Base-by-base conservation (phyloP, 2,113 vertebrate species). In the Callipepla squamata region DNA sequence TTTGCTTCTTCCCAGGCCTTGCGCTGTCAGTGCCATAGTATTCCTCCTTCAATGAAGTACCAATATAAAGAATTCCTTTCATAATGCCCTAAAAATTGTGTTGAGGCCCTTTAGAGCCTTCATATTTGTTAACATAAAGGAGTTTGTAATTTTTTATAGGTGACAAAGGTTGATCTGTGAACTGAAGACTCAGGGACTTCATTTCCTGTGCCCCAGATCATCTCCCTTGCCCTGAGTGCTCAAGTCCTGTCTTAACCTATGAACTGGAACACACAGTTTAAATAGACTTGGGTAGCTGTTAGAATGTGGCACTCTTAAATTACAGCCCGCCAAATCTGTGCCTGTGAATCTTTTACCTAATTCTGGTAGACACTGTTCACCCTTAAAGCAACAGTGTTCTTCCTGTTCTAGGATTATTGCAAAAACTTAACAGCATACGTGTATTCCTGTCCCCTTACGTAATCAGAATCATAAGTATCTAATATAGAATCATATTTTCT, bases 401-500 rank as follows among this genome's bases (percentile, higher is more conserved):
- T 88, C 19, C 19, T 1, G 2, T 55, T 69, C 76, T 67, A 61
- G 23, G 74, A 32, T 48, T 67, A 66, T 1, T 53, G 18, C 1
- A 21, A 10, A n/a, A 65, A 70, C 20, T 10, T 3, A 10, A 14
- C 1, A 61, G 2, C 1, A 1, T 34, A 47, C 10, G 3, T 47
- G 8, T 73, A 8, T 80, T 4, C 34, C 28, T 55, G 11, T 72
- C 9, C 57, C 44, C 28, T 75, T 38, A 55, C 11, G 30, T 34
- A 76, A 3, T 25, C 20, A 76, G n/a, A 42, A 68, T 50, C 67
- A 45, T 44, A 79, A 20, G 9, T 57, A 20, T n/a, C 16, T 32
- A 18, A 32, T 57, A 57, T 11, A n/a, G 55, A 85, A 72, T 34
- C 70, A 81, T 65, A 2, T 89, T 48, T 84, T 81, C 32, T 72